Base-by-base conservation (phyloP, 2,797 vertebrate genomes). In the Anisognathus igniventris region DNA sequence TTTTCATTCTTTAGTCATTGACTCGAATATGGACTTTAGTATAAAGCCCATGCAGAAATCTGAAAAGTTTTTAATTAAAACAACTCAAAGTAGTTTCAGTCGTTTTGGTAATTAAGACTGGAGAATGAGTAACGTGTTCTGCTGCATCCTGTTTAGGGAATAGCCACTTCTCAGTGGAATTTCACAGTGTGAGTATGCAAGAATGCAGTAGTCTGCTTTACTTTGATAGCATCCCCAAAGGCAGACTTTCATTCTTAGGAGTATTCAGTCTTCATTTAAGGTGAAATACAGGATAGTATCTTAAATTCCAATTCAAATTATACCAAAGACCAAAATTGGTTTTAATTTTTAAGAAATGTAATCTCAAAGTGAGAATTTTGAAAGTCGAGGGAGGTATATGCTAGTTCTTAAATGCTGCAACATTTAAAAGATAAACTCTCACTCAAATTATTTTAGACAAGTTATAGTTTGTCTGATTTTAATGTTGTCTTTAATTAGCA, bases 151-250 rank as follows among this genome's bases (percentile, higher is more conserved):
- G n/a, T 80, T 77, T 62, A 79, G 80, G 73, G 44, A 60, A 73
- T 76, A 87, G 24, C 44, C 35, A 37, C 86, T 94, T 95, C 78
- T 90, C 76, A 57, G 10, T 76, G 81, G 67, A 92, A 79, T 88
- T 86, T 84, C 28, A 4, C 40, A 73, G 61, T 64, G 60, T 0
- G 0, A 70, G 30, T 10, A 8, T 62, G 50, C 67, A 88, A 88
- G 68, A 86, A 71, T 66, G 66, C 40, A 56, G 18, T 37, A 65
- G 57, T 86, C 58, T 91, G 61, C 45, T 81, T 58, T 60, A 45
- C 37, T 86, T 81, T 75, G 67, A 58, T 75, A 62, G 45, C 23
- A 45, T 83, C 83, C 53, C 88, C 14, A 7, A 65, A 92, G 28
- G 50, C 53, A 86, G 44, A 44, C 37, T 77, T 85, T 74, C 5